Conservation (phyloP, 1,140 invertebrate genomes). For the Rhagoletis zephyria region DNA sequence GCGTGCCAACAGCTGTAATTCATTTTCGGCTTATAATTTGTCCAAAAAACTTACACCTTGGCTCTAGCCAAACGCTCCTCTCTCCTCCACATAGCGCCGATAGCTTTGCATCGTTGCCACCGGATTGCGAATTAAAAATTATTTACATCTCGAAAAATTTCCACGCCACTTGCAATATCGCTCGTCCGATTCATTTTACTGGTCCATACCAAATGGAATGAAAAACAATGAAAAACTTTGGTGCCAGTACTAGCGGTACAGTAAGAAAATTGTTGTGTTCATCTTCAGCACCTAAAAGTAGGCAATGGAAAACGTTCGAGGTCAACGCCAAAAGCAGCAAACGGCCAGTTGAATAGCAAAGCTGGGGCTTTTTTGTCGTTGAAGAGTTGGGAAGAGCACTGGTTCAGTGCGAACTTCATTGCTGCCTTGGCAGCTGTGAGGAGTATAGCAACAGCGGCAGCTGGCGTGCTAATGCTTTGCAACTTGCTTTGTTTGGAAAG, state of each 20-base stretch:
- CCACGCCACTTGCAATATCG: constrained; percentile 10
- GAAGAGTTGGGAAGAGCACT: neutral
- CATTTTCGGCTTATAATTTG: constrained; percentile 47
- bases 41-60: constrained; percentile 30
- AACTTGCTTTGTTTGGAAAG: constrained; percentile 26
- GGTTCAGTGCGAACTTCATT: neutral
- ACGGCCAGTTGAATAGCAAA: neutral
- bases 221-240: neutral
- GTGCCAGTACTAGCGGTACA: neutral
- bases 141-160: constrained; percentile 39
- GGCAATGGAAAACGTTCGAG: constrained; percentile 38
- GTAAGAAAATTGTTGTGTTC: constrained; percentile 8
- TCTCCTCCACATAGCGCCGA: neutral
- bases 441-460: neutral
- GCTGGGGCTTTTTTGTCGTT: neutral
- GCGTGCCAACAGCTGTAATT: constrained; percentile 8
- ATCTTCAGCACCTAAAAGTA: constrained; percentile 12
- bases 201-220: neutral
- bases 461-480: constrained; percentile 3
- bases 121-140: constrained; percentile 44
- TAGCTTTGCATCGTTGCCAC: neutral
- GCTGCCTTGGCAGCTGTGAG: neutral
- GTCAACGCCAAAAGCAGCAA: neutral
- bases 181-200: neutral
- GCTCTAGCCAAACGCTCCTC: too few relatives aligned